These are phyloP conservation scores for Genyomyrus donnyi DNA, from an alignment of 2,113 vertebrate species.

Conservation along the genomic window DNA sequence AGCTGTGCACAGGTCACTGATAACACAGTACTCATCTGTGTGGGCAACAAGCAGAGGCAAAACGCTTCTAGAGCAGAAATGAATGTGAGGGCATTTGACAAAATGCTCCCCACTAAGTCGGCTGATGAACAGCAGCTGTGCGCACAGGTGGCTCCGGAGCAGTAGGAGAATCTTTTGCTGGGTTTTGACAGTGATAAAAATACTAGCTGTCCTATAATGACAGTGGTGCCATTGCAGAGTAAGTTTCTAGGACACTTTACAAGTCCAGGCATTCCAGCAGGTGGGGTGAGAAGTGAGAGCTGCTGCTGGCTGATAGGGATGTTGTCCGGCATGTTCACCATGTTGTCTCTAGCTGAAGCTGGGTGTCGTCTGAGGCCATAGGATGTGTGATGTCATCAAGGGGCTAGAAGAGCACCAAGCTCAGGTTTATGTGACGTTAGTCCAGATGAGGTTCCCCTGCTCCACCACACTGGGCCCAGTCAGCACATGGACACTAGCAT, in stretches of 20 bases:
- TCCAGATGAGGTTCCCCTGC: background rate
- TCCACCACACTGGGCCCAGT: too few species aligned
- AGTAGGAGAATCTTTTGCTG: background rate
- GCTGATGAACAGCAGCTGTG: too few species aligned
- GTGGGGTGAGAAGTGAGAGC: background rate
- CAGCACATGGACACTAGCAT: background rate
- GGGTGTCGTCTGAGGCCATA: background rate
- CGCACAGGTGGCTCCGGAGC: background rate
- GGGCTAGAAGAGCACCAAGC: background rate
- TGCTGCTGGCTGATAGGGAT: background rate
- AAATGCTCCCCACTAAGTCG: background rate
- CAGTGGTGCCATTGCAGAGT: background rate
- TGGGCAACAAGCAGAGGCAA: background rate
- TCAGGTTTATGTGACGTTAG: background rate
- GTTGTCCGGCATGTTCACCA: background rate
- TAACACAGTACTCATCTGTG: background rate
- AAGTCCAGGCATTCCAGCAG: background rate
- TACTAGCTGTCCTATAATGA: background rate
- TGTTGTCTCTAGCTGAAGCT: background rate
- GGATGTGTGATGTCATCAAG: background rate
- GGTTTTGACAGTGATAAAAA: background rate
- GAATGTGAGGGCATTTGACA: background rate
- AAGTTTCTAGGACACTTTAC: background rate
- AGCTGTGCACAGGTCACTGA: background rate
- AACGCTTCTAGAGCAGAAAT: background rate